Conservation (phyloP, 2,888 invertebrate species). For the Dynastes hyllus region DNA sequence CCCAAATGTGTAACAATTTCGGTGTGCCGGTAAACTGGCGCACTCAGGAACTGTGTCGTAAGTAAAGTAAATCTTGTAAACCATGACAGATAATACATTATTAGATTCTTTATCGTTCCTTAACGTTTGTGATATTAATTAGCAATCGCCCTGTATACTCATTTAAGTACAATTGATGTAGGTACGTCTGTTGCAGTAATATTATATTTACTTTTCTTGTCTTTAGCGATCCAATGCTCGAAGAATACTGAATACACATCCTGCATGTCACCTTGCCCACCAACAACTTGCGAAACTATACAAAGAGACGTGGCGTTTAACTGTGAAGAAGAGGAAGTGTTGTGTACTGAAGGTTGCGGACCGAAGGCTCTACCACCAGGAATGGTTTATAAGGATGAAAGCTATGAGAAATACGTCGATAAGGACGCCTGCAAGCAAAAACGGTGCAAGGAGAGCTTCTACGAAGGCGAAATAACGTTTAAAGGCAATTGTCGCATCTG, state of each 20-base stretch:
- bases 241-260: slow-evolving; percentile 15
- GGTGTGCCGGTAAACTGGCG: slow-evolving; percentile 22
- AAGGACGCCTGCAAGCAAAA: not conserved
- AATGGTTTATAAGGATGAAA: slow-evolving; percentile 2
- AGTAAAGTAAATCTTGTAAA: not conserved
- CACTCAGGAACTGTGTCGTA: slow-evolving; percentile 8
- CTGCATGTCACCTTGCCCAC: slow-evolving; percentile 9
- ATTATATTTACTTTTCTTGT: too few species aligned
- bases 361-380: not conserved
- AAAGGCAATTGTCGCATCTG: not conserved
- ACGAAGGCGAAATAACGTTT: not conserved
- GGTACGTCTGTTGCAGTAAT: too few species aligned
- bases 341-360: slow-evolving; percentile 21
- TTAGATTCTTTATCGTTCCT: too few species aligned
- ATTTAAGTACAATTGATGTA: too few species aligned
- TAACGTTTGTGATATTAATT: too few species aligned
- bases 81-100: too few species aligned
- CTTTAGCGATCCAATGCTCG: slow-evolving; percentile 25
- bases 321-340: slow-evolving; percentile 11
- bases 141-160: too few species aligned
- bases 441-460: not conserved
- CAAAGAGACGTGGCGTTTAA: not conserved
- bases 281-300: slow-evolving; percentile 29
- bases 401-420: not conserved
- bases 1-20: slow-evolving; percentile 22